Evolutionary conservation across 2,797 vertebrate species (phyloP).

Genomic region (Myotis findleyi): DNA sequence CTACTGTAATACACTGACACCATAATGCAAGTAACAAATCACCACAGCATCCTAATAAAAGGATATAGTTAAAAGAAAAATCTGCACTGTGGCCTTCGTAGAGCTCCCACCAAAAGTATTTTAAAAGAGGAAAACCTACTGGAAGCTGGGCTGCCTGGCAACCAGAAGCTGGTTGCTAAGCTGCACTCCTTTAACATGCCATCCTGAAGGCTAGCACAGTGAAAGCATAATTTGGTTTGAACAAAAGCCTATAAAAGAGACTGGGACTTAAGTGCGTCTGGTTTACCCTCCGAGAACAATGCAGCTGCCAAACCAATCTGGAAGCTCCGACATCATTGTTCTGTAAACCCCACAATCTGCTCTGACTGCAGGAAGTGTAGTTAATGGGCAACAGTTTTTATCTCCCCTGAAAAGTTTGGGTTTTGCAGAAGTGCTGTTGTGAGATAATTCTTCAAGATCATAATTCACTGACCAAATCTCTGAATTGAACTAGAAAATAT

Average conservation of each 20-base stretch:
- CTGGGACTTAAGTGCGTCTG: conserved; percentile 96
- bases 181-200: conserved; percentile 91
- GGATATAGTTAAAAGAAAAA: conserved; percentile 86
- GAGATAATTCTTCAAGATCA: conserved; percentile 83
- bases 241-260: conserved; percentile 93
- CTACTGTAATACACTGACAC: conserved; percentile 84
- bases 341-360: conserved; percentile 89
- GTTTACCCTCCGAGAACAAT: conserved; percentile 95
- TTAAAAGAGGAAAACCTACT: conserved; percentile 88
- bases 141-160: conserved; percentile 90
- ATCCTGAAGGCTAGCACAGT: conserved; percentile 95
- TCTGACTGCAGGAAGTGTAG: conserved; percentile 91
- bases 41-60: conserved; percentile 85
- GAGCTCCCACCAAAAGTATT: conserved; percentile 84
- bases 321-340: conserved; percentile 95
- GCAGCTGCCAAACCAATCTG: conserved; percentile 97
- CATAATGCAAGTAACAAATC: conserved; percentile 84
- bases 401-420: conserved; percentile 87
- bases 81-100: conserved; percentile 82
- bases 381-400: conserved; percentile 89
- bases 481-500: conserved; percentile 83
- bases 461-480: conserved; percentile 83
- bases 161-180: conserved; percentile 92
- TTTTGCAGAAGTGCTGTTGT: conserved; percentile 84
- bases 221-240: conserved; percentile 94